phyloP scores from a whole-genome alignment of 1,140 invertebrate species.

The Drosophila punjabiensis region DNA sequence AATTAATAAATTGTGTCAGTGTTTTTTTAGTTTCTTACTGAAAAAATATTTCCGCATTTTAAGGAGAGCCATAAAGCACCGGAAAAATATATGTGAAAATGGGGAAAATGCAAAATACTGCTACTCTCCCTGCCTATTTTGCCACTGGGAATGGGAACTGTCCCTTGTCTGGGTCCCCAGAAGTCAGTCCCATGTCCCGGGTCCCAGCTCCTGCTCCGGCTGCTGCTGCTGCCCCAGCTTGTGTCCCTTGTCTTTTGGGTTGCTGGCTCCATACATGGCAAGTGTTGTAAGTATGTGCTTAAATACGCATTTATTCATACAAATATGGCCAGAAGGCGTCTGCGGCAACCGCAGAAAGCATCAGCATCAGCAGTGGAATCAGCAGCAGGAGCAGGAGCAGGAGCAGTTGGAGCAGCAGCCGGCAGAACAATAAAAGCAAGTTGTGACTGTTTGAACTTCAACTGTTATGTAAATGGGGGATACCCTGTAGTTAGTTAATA shows the following conservation, averaged over 20 bases:
- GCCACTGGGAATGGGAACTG: conserved; percentile 39
- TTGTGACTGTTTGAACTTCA: conserved; percentile 7
- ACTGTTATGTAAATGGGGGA: background rate
- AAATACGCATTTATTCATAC: conserved; percentile 84
- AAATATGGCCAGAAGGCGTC: conserved; percentile 78
- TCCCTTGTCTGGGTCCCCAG: conserved; percentile 36
- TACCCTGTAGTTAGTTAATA: background rate
- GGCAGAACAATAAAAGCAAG: conserved; percentile 78
- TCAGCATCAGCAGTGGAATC: conserved; percentile 43
- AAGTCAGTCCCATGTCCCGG: conserved; percentile 3
- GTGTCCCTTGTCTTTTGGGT: conserved; percentile 45
- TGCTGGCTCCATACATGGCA: conserved; percentile 72
- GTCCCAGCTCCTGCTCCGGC: conserved; percentile 4
- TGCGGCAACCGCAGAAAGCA: conserved; percentile 58
- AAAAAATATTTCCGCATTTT: conserved; percentile 36
- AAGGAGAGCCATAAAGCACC: conserved; percentile 17
- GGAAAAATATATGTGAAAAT: conserved; percentile 44
- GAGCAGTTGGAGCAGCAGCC: conserved; percentile 52
- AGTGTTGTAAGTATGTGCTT: conserved; percentile 84
- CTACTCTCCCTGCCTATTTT: conserved; percentile 6
- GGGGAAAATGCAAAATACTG: conserved; percentile 41
- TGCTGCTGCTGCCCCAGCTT: conserved; percentile 10
- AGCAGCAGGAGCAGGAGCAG: conserved; percentile 26
- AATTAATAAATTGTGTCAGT: conserved; percentile 48
- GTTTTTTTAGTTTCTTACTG: conserved; percentile 12